Percentiles rank a stretch among this genome's conserved stretches.
Evolutionary conservation across 2,888 invertebrate genomes (phyloP).

Genomic region (Gymnoscelis rufifasciata): DNA sequence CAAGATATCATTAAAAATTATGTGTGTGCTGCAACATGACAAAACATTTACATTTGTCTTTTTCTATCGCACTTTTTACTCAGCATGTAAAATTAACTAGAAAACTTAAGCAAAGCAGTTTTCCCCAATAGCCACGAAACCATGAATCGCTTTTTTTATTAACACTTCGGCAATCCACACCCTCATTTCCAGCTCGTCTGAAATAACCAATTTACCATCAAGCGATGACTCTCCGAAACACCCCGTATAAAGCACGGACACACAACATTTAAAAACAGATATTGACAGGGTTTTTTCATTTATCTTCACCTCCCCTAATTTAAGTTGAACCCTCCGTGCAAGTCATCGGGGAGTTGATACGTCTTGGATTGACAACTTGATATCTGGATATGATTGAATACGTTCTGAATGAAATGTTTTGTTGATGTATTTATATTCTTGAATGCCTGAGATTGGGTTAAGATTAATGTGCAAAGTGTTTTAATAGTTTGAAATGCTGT

Average conservation of each 20-base stretch:
- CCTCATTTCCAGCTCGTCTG: constrained; percentile 1
- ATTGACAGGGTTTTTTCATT: constrained; percentile 63
- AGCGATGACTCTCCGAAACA: constrained; percentile 42
- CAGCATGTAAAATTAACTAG: no score
- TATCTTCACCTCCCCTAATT: constrained; percentile 65
- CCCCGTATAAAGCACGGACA: constrained; percentile 51
- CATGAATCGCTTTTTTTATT: constrained; percentile 1
- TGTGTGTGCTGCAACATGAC: no score
- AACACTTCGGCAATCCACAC: background rate
- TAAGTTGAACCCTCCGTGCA: constrained; percentile 54
- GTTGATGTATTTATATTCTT: background rate
- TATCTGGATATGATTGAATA: constrained; percentile 31
- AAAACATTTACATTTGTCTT: no score
- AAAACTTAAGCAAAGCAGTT: no score
- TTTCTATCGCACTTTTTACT: no score
- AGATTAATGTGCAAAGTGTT: no score
- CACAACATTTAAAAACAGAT: constrained; percentile 64
- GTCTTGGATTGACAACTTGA: constrained; percentile 61
- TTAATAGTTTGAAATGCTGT: no score
- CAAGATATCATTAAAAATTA: no score
- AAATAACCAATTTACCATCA: constrained; percentile 31
- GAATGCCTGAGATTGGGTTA: background rate
- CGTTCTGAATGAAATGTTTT: background rate
- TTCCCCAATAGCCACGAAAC: background rate
- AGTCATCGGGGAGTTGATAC: constrained; percentile 54